Percentiles rank a stretch among this genome's conserved stretches.
Conservation (phyloP, 2,113 vertebrate genomes). For the Oncorhynchus mykiss region DNA sequence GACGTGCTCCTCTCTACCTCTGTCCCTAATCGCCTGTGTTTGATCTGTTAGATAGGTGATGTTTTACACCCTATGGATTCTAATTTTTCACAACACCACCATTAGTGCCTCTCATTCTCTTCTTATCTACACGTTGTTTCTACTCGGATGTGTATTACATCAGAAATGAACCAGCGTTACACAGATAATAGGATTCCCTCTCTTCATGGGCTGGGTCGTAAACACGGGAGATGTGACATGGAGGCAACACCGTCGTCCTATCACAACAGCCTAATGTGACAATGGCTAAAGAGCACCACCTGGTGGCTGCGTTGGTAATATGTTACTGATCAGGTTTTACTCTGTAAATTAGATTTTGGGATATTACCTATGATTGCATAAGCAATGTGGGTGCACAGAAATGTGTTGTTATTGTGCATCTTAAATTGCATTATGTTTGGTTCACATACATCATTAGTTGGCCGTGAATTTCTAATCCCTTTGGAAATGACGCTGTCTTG, state of each 20-base stretch:
- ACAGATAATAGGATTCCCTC: conserved; percentile 52
- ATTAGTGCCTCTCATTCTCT: not conserved
- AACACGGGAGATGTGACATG: conserved; percentile 49
- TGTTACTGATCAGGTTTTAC: not conserved
- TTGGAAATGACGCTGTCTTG: not conserved
- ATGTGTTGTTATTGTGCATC: not conserved
- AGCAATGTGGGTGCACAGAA: not conserved
- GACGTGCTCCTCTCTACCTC: not conserved
- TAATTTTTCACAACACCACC: not conserved
- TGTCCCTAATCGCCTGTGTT: not conserved
- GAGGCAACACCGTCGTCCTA: conserved; percentile 11
- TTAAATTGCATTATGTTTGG: not conserved
- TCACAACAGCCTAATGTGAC: not conserved
- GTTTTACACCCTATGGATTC: not conserved
- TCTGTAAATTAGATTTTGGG: too few species aligned
- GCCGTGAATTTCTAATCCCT: not conserved
- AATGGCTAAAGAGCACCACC: conserved; percentile 48
- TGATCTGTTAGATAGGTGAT: not conserved
- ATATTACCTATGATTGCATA: conserved; percentile 24
- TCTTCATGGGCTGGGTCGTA: conserved; percentile 30
- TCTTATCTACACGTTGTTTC: not conserved
- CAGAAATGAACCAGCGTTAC: conserved; percentile 19
- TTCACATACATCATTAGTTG: not conserved
- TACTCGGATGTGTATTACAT: not conserved
- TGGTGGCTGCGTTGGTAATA: conserved; percentile 44